These are phyloP conservation scores for Periophthalmus modestus DNA, from an alignment of 2,113 vertebrate species.

Conservation along the genomic window DNA sequence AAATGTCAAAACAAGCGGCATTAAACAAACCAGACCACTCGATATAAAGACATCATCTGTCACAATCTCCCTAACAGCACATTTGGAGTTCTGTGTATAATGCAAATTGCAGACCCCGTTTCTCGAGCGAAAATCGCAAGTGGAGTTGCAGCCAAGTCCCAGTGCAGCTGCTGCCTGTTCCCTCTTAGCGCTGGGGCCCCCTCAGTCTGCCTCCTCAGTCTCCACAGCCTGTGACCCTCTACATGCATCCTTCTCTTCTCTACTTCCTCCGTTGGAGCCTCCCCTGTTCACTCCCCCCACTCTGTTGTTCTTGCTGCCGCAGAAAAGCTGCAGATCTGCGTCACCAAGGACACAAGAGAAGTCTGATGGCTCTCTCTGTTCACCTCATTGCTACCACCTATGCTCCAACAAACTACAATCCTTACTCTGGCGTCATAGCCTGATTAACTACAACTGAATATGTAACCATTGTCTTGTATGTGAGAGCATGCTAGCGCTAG, in stretches of 20 bases:
- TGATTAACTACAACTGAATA: conserved; percentile 3
- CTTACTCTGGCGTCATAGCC: background rate
- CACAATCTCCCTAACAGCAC: conserved; percentile 32
- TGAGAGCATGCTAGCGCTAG: conserved; percentile 16
- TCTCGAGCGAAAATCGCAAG: conserved; percentile 24
- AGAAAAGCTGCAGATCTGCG: conserved; percentile 61
- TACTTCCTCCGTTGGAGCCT: conserved; percentile 15
- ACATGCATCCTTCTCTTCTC: conserved; percentile 25
- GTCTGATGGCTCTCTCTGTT: conserved; percentile 46
- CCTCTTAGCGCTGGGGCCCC: conserved; percentile 24
- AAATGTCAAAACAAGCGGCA: conserved; percentile 17
- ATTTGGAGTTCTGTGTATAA: conserved; percentile 39
- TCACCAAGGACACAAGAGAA: conserved; percentile 65
- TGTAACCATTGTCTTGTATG: conserved; percentile 10
- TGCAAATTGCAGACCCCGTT: conserved; percentile 48
- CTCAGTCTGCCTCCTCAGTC: conserved; percentile 35
- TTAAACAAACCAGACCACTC: conserved; percentile 7
- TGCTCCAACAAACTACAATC: background rate
- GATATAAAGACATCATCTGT: conserved; percentile 19
- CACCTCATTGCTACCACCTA: conserved; percentile 24
- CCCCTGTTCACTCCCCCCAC: background rate
- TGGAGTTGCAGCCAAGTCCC: conserved; percentile 37
- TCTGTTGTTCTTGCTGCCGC: conserved; percentile 41
- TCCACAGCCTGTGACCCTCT: conserved; percentile 50
- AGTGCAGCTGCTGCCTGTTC: conserved; percentile 43